Percentiles rank a stretch among this genome's conserved stretches.
phyloP scores from a whole-genome alignment of 2,113 vertebrate genomes.

The Sebastes schlegelii region DNA sequence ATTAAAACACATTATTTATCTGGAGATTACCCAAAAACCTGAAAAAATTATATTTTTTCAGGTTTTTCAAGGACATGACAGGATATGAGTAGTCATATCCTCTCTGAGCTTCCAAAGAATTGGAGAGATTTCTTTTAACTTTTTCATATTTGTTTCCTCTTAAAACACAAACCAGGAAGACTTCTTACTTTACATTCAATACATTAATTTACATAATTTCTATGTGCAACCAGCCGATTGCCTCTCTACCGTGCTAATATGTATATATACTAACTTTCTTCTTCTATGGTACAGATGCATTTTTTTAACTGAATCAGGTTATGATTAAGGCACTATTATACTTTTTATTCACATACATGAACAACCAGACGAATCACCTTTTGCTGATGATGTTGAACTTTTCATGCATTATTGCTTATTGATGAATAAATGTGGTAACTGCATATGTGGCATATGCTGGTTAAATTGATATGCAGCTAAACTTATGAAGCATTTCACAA shows the following conservation, averaged over 20 bases:
- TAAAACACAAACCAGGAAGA: constrained; percentile 61
- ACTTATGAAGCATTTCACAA: background rate
- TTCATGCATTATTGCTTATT: constrained; percentile 79
- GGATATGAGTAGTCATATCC: background rate
- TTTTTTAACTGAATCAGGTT: constrained; percentile 12
- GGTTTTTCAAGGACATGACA: no score
- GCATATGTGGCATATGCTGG: constrained; percentile 36
- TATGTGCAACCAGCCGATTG: constrained; percentile 9
- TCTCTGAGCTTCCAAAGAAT: constrained; percentile 9
- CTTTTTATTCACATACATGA: constrained; percentile 47
- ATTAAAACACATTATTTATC: background rate
- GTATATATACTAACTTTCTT: constrained; percentile 23
- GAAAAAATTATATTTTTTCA: background rate
- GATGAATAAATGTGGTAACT: constrained; percentile 15
- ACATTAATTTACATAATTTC: constrained; percentile 54
- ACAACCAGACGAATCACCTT: constrained; percentile 27
- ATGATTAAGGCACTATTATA: constrained; percentile 79
- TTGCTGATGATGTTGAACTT: constrained; percentile 35
- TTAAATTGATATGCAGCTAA: constrained; percentile 13
- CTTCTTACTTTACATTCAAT: constrained; percentile 68
- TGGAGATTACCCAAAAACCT: background rate
- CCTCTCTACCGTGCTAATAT: constrained; percentile 14
- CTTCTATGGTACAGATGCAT: constrained; percentile 35
- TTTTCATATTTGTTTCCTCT: constrained; percentile 6
- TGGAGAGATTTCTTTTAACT: background rate